Evolutionary conservation across 2,113 vertebrate species (phyloP).

Genomic region (Pterophyllum scalare): DNA sequence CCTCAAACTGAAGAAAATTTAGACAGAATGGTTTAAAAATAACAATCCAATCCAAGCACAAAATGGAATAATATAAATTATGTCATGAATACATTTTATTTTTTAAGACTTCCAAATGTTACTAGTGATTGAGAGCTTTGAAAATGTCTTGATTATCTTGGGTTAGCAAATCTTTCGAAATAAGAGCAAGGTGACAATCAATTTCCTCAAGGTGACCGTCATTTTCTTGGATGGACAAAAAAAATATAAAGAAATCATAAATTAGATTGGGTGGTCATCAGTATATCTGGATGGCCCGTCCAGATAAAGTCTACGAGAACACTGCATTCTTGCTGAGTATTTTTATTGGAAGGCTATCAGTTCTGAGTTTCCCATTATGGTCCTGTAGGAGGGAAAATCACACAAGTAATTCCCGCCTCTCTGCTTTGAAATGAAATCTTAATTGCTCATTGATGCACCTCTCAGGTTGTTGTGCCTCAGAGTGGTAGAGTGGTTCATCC

Average conservation of each 20-base stretch:
- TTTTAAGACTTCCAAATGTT: neutral
- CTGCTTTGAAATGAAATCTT: neutral
- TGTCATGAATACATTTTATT: too few species aligned
- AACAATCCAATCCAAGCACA: neutral
- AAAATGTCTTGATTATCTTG: neutral
- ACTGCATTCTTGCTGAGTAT: neutral
- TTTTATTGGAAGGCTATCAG: neutral
- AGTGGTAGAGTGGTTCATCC: neutral
- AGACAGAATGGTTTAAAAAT: neutral
- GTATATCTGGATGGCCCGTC: neutral
- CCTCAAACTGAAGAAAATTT: neutral
- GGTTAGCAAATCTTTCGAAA: neutral
- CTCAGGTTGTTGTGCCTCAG: neutral
- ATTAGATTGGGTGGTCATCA: neutral
- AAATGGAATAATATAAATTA: neutral
- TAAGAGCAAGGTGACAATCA: neutral
- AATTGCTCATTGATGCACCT: neutral
- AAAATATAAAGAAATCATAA: neutral
- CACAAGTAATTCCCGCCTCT: neutral
- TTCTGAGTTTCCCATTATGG: neutral
- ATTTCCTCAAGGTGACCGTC: neutral
- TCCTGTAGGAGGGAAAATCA: neutral
- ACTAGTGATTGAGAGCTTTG: neutral
- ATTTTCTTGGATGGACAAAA: neutral
- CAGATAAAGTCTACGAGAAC: neutral